Base-by-base conservation (phyloP, 2,113 vertebrate genomes). In the Crotophaga sulcirostris region DNA sequence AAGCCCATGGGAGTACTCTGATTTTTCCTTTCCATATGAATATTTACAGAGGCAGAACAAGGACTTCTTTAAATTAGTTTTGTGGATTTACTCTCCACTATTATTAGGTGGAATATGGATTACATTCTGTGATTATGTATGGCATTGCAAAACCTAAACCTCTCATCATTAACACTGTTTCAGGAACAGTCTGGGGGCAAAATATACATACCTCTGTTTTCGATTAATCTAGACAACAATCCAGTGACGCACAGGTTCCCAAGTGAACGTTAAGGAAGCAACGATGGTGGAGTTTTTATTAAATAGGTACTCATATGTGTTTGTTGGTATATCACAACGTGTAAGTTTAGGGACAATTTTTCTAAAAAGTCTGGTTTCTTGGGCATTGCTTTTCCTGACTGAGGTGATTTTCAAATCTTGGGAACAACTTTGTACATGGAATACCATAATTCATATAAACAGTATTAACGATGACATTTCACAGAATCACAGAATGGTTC, bases 201-300 rank as follows among this genome's bases (percentile, higher is more conserved):
- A 81, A 63, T 63, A 78, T 3, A 28, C 0, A 9, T 19, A 11
- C 2, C 2, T 52, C 13, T 52, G 5, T 56, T 84, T 92, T 47
- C 54, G 33, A 0, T 60, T 64, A 44, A 34, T 70, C 5, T 15
- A 28, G 56, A 10, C 4, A 86, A 90, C 85, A 88, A 55, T 56
- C 21, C 36, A 54, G 8, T 33, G 9, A 49, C 18, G 6, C 21
- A 73, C 60, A 80, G 5, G 3, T 31, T 83, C 36, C 16, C 58
- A 52, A 60, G 13, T 26, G 40, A 78, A 75, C 3, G 11, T 84
- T 59, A 90, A 64, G 19, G 18, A 69, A 58, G 12, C 15, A 87
- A 34, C 4, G 70, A 13, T 44, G 11, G 7, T 45, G 8, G 1
- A 0, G 2, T 0, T 42, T 38, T 40, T 58, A 55, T 25, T 40